These are phyloP conservation scores for Tympanuchus pallidicinctus DNA, from an alignment of 2,113 vertebrate species.

Conservation along the genomic window DNA sequence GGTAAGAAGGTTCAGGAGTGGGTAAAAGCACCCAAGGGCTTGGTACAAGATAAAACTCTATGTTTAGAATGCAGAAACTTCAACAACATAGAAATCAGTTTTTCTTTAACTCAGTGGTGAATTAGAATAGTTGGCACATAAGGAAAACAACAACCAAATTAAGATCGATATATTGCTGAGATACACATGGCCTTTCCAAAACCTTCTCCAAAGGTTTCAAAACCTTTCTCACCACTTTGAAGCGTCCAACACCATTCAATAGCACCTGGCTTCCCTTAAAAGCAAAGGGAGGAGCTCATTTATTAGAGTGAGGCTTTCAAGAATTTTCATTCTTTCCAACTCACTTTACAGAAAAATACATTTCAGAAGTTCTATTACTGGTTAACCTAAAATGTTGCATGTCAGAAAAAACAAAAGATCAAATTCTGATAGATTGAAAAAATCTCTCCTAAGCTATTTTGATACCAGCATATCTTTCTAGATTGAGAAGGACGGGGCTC, in stretches of 20 bases:
- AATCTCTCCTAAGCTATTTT: neutral
- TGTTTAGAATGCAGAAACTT: neutral
- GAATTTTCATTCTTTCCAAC: neutral
- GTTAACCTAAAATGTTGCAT: too few species aligned
- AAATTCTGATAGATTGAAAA: neutral
- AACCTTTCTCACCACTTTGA: neutral
- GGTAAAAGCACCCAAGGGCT: neutral
- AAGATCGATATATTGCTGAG: neutral
- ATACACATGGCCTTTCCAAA: neutral
- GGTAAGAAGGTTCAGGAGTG: neutral
- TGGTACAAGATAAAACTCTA: constrained; percentile 49
- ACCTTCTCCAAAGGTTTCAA: too few species aligned
- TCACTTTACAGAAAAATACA: neutral
- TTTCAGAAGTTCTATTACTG: neutral
- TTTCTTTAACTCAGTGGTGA: neutral
- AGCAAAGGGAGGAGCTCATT: neutral
- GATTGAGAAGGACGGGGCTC: neutral
- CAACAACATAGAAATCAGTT: neutral
- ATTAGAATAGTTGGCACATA: neutral
- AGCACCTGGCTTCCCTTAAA: neutral
- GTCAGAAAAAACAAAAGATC: neutral
- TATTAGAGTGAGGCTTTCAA: neutral
- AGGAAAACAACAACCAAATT: neutral
- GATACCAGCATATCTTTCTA: neutral
- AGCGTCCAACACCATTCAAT: neutral